Percentiles rank a stretch among this genome's conserved stretches.
Conservation (phyloP, 2,888 invertebrate species). For the Dyspetes luteomarginatus region DNA sequence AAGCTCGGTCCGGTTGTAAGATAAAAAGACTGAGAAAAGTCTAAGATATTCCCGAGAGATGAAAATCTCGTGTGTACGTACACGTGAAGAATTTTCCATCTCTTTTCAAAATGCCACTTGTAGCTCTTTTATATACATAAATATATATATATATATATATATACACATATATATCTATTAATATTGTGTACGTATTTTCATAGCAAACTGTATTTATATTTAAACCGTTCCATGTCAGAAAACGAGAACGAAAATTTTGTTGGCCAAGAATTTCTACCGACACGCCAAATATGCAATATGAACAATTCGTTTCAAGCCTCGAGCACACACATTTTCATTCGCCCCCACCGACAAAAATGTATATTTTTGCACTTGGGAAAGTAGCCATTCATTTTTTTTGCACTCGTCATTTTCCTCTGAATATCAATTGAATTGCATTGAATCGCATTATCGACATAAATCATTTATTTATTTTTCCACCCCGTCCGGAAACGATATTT, state of each 20-base stretch:
- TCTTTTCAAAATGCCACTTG: too few relatives aligned
- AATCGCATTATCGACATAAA: neutral
- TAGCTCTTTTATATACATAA: too few relatives aligned
- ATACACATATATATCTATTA: too few relatives aligned
- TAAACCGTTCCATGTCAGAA: neutral
- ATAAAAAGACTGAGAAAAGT: slow-evolving; percentile 14
- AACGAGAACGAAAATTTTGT: neutral
- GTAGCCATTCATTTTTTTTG: slow-evolving; percentile 5
- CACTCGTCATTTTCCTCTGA: slow-evolving; percentile 10
- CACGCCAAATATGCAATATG: neutral
- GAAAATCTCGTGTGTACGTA: too few relatives aligned
- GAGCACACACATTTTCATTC: neutral
- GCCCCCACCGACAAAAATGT: neutral
- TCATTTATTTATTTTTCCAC: slow-evolving; percentile 17
- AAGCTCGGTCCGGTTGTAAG: slow-evolving; percentile 21
- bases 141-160: too few relatives aligned
- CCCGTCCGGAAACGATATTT: slow-evolving; percentile 19
- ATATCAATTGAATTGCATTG: slow-evolving; percentile 9
- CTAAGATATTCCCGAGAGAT: slow-evolving; percentile 34
- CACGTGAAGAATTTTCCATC: too few relatives aligned
- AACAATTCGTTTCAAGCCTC: neutral
- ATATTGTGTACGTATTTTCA: neutral
- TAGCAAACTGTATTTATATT: neutral
- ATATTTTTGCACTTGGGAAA: neutral
- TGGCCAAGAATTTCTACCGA: slow-evolving; percentile 10